phyloP scores from a whole-genome alignment of 2,113 vertebrate species.

The Philantomba maxwellii region DNA sequence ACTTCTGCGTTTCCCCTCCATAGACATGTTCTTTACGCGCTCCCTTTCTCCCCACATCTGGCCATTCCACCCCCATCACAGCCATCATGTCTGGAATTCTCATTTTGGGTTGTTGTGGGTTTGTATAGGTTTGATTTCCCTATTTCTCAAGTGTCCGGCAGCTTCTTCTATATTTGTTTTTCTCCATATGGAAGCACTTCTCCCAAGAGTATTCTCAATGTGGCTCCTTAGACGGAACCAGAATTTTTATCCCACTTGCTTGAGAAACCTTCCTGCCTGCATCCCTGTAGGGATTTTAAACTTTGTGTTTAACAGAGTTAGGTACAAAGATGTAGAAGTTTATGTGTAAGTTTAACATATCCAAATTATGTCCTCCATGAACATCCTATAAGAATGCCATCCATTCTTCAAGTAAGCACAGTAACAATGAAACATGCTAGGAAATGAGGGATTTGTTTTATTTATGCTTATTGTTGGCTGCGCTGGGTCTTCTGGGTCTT shows the following conservation, averaged over 20 bases:
- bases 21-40: neutral
- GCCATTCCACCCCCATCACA: neutral
- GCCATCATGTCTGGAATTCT: neutral
- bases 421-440: no score
- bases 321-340: neutral
- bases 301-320: neutral
- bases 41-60: neutral
- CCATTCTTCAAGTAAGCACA: neutral
- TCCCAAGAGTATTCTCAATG: neutral
- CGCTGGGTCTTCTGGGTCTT: neutral
- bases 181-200: neutral
- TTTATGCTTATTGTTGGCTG: neutral
- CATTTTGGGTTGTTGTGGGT: neutral
- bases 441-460: neutral
- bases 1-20: no score
- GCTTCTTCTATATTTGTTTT: neutral
- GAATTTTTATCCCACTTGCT: neutral
- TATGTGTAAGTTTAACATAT: neutral
- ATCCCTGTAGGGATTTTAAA: neutral
- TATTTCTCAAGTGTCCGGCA: neutral
- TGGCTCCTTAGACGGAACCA: neutral
- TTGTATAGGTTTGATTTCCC: neutral
- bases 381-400: neutral
- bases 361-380: neutral
- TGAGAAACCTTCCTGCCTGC: neutral